phyloP scores from a whole-genome alignment of 2,113 vertebrate genomes.

The Beaufortia kweichowensis region DNA sequence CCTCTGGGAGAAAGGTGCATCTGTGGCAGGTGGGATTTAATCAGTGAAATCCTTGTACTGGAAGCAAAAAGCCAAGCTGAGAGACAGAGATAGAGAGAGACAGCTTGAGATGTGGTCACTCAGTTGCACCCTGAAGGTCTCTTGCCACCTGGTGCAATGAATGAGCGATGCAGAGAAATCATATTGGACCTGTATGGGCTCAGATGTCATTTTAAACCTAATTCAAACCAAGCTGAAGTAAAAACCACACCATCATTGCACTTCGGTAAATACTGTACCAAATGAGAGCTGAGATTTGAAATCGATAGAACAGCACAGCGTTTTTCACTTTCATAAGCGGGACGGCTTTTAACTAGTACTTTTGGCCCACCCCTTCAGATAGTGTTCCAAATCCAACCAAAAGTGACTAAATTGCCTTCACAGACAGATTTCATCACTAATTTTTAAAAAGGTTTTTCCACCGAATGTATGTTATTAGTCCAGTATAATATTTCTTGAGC shows the following conservation, averaged over 20 bases:
- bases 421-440: constrained; percentile 36
- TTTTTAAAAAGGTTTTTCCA: constrained; percentile 27
- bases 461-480: constrained; percentile 20
- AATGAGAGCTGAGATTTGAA: not conserved
- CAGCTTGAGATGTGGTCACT: constrained; percentile 34
- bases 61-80: constrained; percentile 38
- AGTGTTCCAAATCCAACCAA: constrained; percentile 31
- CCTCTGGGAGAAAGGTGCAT: not conserved
- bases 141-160: constrained; percentile 39
- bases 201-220: constrained; percentile 39
- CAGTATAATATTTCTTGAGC: constrained; percentile 42
- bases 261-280: constrained; percentile 18
- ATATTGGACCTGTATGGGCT: not conserved
- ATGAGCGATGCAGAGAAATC: constrained; percentile 1
- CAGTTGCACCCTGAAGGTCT: constrained; percentile 26
- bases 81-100: constrained; percentile 23
- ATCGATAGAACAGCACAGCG: not conserved
- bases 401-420: constrained; percentile 34
- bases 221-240: constrained; percentile 23
- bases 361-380: too few species aligned
- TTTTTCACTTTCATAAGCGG: constrained; percentile 20
- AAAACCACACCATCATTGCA: not conserved
- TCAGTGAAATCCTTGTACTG: constrained; percentile 23
- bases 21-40: constrained; percentile 28
- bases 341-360: not conserved